Base-by-base conservation (phyloP, 1,140 invertebrate species). In the Drosophila arizonae region DNA sequence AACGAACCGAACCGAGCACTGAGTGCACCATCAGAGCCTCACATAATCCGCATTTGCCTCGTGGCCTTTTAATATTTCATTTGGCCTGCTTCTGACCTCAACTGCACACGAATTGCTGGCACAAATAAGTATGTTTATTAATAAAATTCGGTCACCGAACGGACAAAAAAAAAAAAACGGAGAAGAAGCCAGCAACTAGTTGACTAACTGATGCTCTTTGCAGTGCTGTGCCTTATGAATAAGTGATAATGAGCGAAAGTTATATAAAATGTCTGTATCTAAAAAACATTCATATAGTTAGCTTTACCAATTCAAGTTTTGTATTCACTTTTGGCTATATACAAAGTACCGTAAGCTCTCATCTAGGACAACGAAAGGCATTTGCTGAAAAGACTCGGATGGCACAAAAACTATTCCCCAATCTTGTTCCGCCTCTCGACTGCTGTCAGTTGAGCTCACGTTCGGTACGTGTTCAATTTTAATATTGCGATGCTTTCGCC, bases 51-150 rank as follows among this genome's bases (percentile, higher is more conserved):
- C 73, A 78, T 81, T 81, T 75, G 71, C 62, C 63, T 73, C 52
- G 54, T 72, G 82, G 54, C 75, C 81, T 60, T 87, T 85, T 81
- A 81, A 85, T 85, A 85, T 87, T 87, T 85, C 73, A 85, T 81
- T 61, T 74, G 26, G 55, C 41, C 65, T 51, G 46, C 28, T 15
- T 46, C 11, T 46, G 56, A 33, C 39, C 36, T 24, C 51, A 54
- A 62, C 60, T 48, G 13, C 45, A 45, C 66, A 46, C 48, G 54
- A 63, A 63, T 58, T 74, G 62, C 10, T 21, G 1, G 52, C 58
- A 75, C 63, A 79, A 68, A 72, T 67, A 68, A 64, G 76, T 67
- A 24, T 39, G 64, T 56, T 68, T 72, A 86, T 86, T 86, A 86
- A 86, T 87, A 86, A 87, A 81, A 79, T 67, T 62, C 24, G 64